Evolutionary conservation across 2,888 invertebrate genomes (phyloP), one percentile per base, ranked within the genome.

Genomic region (Eucera pruinosa): DNA sequence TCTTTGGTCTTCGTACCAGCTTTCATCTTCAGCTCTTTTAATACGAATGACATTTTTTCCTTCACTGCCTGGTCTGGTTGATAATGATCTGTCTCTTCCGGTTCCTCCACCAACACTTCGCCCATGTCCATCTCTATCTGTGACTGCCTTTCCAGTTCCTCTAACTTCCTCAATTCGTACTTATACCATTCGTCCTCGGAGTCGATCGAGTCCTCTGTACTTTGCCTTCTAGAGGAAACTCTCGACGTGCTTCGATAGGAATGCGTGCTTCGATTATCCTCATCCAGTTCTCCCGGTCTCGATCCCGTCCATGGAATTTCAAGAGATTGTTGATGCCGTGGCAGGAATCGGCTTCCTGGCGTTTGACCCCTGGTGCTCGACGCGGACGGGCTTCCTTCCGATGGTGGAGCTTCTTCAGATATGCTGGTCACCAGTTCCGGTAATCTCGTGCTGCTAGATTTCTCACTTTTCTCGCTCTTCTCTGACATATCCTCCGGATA

Each of bases 121-220:
- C 95, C 95, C 91, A 96, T 94, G 81, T 95, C 92, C 45, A 83
- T 86, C 86, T 96, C 96, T 69, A 95, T 85, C 84, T 95, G 95
- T 2, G 95, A 95, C 81, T 96, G 96, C 79, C 96, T 94, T 91
- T 97, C 97, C 92, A 97, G 94, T 92, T 97, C 97, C 92, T 98
- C 97, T 41, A 98, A 92, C 92, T 97, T 97, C 67, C 97, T 93
- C 70, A 97, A 92, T 90, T 98, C 97, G 90, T 98, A 97, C 87
- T 97, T 97, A 88, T 97, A 98, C 96, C 97, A 98, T 91, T 98
- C 97, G 89, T 98, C 98, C 92, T 98, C 98, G 30, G 97, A 97
- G 91, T 98, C 98, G 70, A 98, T 97, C 87, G 97, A 97, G 86
- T 97, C 97, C 93, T 98, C 98, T 0, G 97, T 97, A 89, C 97